phyloP scores from a whole-genome alignment of 2,797 vertebrate genomes.

The Ibycter americanus region DNA sequence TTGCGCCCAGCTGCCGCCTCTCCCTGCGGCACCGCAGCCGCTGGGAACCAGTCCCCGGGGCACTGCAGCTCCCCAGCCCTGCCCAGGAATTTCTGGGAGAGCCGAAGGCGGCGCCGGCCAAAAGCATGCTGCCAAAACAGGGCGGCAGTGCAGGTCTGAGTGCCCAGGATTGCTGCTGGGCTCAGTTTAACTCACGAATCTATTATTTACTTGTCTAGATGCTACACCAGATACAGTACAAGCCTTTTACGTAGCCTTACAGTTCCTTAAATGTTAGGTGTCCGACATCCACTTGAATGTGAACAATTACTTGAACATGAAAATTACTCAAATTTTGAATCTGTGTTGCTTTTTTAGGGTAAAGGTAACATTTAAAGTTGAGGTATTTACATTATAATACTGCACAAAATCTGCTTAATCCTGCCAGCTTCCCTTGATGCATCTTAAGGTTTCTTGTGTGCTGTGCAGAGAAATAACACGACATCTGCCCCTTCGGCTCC shows the following conservation, averaged over 20 bases:
- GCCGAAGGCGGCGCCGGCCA: not conserved
- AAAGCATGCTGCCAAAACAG: not conserved
- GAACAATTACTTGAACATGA: not conserved
- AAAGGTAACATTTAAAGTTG: not conserved
- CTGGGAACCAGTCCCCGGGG: not conserved
- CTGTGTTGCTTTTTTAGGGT: not conserved
- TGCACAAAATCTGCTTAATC: not conserved
- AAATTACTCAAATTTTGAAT: not conserved
- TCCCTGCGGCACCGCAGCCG: fast-evolving
- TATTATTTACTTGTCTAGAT: not conserved
- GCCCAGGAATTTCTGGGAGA: not conserved
- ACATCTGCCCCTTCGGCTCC: not conserved
- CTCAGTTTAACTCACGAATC: not conserved
- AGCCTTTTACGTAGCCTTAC: not conserved
- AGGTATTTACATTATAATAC: not conserved
- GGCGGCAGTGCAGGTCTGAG: not conserved
- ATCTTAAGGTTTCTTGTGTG: not conserved
- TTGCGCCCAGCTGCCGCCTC: not conserved
- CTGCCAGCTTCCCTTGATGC: not conserved
- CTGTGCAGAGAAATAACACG: not conserved
- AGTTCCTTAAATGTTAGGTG: not conserved
- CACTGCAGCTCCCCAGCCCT: not conserved
- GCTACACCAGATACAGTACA: not conserved
- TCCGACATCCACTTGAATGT: not conserved
- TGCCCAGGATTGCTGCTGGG: not conserved